phyloP scores from a whole-genome alignment of 2,113 vertebrate genomes.

The Hippocampus comes region DNA sequence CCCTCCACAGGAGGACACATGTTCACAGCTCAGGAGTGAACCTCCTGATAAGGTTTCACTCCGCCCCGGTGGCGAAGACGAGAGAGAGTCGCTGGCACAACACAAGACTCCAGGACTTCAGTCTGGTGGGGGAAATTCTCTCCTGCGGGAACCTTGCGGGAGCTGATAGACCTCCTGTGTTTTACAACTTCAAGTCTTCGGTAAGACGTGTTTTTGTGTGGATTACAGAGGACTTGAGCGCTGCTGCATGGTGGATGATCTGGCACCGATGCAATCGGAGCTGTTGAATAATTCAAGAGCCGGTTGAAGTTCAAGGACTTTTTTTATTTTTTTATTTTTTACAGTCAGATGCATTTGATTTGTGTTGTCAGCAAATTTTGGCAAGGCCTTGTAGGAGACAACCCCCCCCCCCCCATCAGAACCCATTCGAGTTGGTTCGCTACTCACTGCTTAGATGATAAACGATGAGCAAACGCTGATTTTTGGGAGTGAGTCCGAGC shows the following conservation, averaged over 20 bases:
- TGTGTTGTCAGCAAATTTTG: slow-evolving; percentile 12
- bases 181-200: slow-evolving; percentile 47
- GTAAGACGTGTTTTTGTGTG: slow-evolving; percentile 43
- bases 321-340: neutral
- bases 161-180: slow-evolving; percentile 41
- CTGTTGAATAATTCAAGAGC: slow-evolving; percentile 27
- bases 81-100: slow-evolving; percentile 45
- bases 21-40: slow-evolving; percentile 46
- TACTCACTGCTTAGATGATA: neutral
- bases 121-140: neutral
- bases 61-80: slow-evolving; percentile 48
- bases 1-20: slow-evolving; percentile 12
- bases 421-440: too few species aligned
- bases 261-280: neutral
- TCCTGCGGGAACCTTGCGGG: slow-evolving; percentile 27
- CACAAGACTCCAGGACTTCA: neutral
- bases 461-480: too few species aligned
- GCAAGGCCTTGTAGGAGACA: slow-evolving; percentile 7
- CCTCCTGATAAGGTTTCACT: slow-evolving; percentile 64
- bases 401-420: neutral
- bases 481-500: too few species aligned
- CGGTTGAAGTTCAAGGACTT: slow-evolving; percentile 1
- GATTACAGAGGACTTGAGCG: slow-evolving; percentile 8
- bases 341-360: neutral
- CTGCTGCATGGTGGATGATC: slow-evolving; percentile 25